Conservation (phyloP, 1,140 invertebrate species). For the Dendrolimus kikuchii region DNA sequence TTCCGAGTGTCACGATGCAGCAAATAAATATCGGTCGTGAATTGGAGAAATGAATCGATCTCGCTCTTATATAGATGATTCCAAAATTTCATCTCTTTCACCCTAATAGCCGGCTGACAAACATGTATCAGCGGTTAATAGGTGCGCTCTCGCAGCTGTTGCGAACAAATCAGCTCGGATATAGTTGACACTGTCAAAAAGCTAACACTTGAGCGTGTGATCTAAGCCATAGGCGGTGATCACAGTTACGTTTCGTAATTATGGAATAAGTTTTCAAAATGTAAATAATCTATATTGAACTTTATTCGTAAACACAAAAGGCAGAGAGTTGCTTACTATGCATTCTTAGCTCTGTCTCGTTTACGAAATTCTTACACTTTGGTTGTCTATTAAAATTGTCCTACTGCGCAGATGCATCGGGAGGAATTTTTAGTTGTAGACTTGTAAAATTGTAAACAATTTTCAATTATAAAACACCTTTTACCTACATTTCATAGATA, state of each 20-base stretch:
- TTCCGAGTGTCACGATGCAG: constrained; percentile 60
- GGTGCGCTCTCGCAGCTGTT: constrained; percentile 66
- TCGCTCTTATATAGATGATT: constrained; percentile 55
- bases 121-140: constrained; percentile 71
- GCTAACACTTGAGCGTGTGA: constrained; percentile 33
- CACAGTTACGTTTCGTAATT: background rate
- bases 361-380: too few relatives aligned
- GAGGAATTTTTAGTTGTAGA: too few relatives aligned
- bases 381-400: too few relatives aligned
- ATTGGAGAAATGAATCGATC: constrained; percentile 62
- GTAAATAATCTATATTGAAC: background rate
- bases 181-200: constrained; percentile 68
- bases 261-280: too few relatives aligned
- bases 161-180: constrained; percentile 69
- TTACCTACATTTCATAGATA: too few relatives aligned
- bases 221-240: constrained; percentile 26
- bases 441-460: too few relatives aligned
- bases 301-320: too few relatives aligned
- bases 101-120: constrained; percentile 69
- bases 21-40: constrained; percentile 63
- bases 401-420: too few relatives aligned
- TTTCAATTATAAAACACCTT: too few relatives aligned
- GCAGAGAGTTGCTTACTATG: too few relatives aligned
- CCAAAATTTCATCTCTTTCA: constrained; percentile 57
- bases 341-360: too few relatives aligned